A percentile compares a stretch with the other conserved stretches of the same genome.
phyloP scores from a whole-genome alignment of 2,888 invertebrate genomes.

The Asteroscopus sphinx region DNA sequence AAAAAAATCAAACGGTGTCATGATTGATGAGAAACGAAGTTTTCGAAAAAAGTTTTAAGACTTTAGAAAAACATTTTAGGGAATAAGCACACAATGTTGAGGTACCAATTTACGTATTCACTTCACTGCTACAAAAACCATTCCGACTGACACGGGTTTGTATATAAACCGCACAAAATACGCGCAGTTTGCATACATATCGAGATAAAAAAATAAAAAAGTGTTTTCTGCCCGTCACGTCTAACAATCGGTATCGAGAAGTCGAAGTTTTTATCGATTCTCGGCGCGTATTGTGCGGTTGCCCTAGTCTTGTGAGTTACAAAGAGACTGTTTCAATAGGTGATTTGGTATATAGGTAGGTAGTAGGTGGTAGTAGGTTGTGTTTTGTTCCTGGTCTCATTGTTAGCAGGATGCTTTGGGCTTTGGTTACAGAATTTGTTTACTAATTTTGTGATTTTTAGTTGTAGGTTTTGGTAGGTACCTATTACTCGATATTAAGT shows the following conservation, averaged over 20 bases:
- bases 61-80: too few relatives aligned
- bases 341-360: conserved; percentile 33
- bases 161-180: conserved; percentile 31
- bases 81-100: too few relatives aligned
- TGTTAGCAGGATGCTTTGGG: conserved; percentile 27
- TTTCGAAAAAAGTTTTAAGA: too few relatives aligned
- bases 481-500: too few relatives aligned
- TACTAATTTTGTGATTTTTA: background rate
- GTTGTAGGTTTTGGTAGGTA: too few relatives aligned
- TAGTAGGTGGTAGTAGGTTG: too few relatives aligned
- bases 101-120: conserved; percentile 8
- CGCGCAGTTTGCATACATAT: conserved; percentile 39
- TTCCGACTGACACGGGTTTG: conserved; percentile 27
- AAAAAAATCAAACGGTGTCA: too few relatives aligned
- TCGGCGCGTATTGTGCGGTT: conserved; percentile 47
- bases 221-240: conserved; percentile 39
- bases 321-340: conserved; percentile 50
- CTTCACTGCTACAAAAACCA: conserved; percentile 10
- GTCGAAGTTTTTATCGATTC: conserved; percentile 48
- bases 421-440: conserved; percentile 11
- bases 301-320: conserved; percentile 46
- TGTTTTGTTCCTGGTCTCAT: conserved; percentile 20
- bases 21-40: too few relatives aligned
- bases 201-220: conserved; percentile 24
- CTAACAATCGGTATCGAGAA: conserved; percentile 49